A percentile compares a stretch with the other conserved stretches of the same genome.
phyloP scores from a whole-genome alignment of 2,888 invertebrate species.

The Drosophila melanosoma region DNA sequence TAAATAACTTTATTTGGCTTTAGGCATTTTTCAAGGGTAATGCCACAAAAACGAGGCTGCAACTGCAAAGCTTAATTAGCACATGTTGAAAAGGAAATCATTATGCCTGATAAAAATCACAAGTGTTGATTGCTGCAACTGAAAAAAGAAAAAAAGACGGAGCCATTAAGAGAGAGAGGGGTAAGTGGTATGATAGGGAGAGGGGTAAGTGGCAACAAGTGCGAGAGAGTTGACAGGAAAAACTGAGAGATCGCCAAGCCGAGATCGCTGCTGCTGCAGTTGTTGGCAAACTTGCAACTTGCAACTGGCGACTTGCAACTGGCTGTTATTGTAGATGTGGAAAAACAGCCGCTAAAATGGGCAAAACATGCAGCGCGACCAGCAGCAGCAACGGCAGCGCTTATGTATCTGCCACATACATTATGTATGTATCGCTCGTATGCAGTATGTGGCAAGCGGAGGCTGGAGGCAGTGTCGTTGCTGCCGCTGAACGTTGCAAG shows the following conservation, averaged over 20 bases:
- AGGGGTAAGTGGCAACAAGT: conserved; percentile 59
- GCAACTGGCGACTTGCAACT: conserved; percentile 43
- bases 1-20: conserved; percentile 22
- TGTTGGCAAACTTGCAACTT: conserved; percentile 44
- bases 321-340: conserved; percentile 36
- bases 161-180: not conserved
- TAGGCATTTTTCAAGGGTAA: conserved; percentile 47
- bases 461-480: conserved; percentile 22
- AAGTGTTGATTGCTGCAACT: conserved; percentile 78
- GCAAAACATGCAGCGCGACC: conserved; percentile 75
- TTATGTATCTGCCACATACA: conserved; percentile 78
- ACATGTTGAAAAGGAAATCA: conserved; percentile 82
- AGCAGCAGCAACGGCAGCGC: conserved; percentile 46
- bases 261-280: conserved; percentile 41
- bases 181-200: conserved; percentile 36
- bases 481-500: conserved; percentile 59
- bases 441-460: conserved; percentile 32
- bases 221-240: conserved; percentile 77
- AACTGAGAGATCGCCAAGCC: conserved; percentile 61
- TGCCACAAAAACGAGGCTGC: conserved; percentile 5
- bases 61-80: conserved; percentile 65
- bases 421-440: conserved; percentile 57
- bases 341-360: conserved; percentile 78
- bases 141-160: not conserved
- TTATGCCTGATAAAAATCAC: conserved; percentile 80